Evolutionary conservation across 2,113 vertebrate species (phyloP), one percentile per base, ranked within the genome.

Genomic region (Paramormyrops kingsleyae): DNA sequence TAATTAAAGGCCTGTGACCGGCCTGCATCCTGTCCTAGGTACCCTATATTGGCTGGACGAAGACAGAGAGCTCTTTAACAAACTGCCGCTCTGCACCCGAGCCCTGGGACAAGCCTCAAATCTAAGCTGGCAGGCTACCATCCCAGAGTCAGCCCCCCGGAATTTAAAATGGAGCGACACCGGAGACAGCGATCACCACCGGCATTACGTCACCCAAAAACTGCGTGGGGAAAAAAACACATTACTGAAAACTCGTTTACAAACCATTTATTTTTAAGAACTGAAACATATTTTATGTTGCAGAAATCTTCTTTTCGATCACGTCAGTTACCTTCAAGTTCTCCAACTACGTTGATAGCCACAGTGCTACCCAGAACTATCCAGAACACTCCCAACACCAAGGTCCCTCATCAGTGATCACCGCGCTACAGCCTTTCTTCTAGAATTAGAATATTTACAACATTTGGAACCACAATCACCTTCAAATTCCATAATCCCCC

Each of bases 61-160:
- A 84, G 83, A 84, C 83, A 47, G 83, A 47, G 80, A 47, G 24
- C 44, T 84, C 83, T 84, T 84, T 84, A 84, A 84, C 44, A 47
- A 84, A 84, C 83, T 84, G 80, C 80, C 21, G 39, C 35, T 47
- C 80, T 47, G 83, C 19, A 80, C 35, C 13, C 9, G 74, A 80
- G 6, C 15, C 35, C 35, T 17, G 74, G 74, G 74, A 80, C 74
- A 80, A 80, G 74, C 17, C 74, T 80, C 13, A 80, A 42, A 35
- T 42, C 74, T 80, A 42, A 80, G 5, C 35, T 31, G 62, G 27
- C n/a, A 70, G 62, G 62, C 62, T 70, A 70, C 62, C 62, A 70
- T 31, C 62, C 62, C 39, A 83, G 77, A 83, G 44, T 83, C 77
- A 84, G 83, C 2, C 39, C 83, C 2, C 17, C 2, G 21, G 42